Evolutionary conservation across 2,113 vertebrate genomes (phyloP).

Genomic region (Dunckerocampus dactyliophorus): DNA sequence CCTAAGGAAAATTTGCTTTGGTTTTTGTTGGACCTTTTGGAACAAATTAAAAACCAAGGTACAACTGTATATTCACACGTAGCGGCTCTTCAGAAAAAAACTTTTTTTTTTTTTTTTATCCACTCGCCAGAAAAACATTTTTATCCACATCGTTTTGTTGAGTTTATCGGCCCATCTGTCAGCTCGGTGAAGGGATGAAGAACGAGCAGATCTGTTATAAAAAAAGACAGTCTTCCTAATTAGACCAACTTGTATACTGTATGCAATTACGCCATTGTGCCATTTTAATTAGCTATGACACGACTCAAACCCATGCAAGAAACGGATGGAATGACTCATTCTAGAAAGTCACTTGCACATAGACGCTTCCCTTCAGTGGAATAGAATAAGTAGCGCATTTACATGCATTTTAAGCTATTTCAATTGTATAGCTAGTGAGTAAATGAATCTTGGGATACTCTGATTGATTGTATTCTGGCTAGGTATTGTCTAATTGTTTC

Average conservation of each 20-base stretch:
- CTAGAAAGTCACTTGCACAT: slow-evolving; percentile 20
- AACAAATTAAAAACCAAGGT: neutral
- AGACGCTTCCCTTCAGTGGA: slow-evolving; percentile 40
- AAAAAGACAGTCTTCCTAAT: neutral
- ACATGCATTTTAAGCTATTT: slow-evolving; percentile 11
- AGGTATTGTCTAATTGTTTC: slow-evolving; percentile 62
- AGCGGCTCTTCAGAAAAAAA: no score
- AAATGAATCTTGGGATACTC: slow-evolving; percentile 59
- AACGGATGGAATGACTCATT: slow-evolving; percentile 38
- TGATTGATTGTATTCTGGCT: slow-evolving; percentile 56
- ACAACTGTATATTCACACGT: neutral
- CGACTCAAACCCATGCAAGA: slow-evolving; percentile 23
- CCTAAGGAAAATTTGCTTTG: no score
- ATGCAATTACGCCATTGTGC: neutral
- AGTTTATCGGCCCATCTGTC: neutral
- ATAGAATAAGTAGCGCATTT: slow-evolving; percentile 36
- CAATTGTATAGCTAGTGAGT: slow-evolving; percentile 22
- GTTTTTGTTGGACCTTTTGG: no score
- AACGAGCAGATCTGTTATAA: neutral
- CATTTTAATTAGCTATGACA: slow-evolving; percentile 38
- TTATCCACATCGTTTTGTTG: neutral
- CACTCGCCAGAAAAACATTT: no score
- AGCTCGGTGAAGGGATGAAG: neutral
- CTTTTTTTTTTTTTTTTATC: no score
- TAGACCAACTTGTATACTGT: neutral